These are phyloP conservation scores for Propsilocerus akamusi DNA, from an alignment of 1,140 invertebrate species.

Conservation along the genomic window DNA sequence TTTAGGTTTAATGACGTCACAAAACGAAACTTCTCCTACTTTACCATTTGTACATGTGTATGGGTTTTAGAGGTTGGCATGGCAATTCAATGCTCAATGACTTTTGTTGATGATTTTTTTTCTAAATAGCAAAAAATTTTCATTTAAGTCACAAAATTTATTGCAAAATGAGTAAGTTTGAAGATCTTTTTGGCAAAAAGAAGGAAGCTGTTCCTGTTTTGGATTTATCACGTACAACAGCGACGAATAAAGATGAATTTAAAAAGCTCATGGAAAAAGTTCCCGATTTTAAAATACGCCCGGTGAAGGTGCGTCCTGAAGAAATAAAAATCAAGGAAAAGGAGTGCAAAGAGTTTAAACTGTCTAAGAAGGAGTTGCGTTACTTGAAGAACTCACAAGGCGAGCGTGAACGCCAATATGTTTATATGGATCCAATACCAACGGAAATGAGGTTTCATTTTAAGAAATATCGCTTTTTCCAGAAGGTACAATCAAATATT, in stretches of 20 bases:
- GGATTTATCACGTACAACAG: slow-evolving; percentile 63
- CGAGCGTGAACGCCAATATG: slow-evolving; percentile 16
- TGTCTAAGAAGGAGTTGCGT: slow-evolving; percentile 41
- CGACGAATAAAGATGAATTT: slow-evolving; percentile 61
- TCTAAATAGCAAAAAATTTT: no score
- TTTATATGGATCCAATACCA: slow-evolving; percentile 63
- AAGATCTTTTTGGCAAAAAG: slow-evolving; percentile 62
- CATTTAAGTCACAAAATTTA: no score
- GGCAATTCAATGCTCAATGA: no score
- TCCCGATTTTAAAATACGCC: slow-evolving; percentile 74
- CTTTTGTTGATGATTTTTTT: no score
- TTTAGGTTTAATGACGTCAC: no score
- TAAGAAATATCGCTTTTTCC: not conserved
- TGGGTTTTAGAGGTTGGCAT: no score
- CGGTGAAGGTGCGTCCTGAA: slow-evolving; percentile 54
- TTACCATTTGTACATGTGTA: no score
- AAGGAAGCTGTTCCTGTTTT: slow-evolving; percentile 64
- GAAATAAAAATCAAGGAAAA: slow-evolving; percentile 46
- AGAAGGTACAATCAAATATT: not conserved
- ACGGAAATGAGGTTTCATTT: slow-evolving; percentile 48
- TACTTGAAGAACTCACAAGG: slow-evolving; percentile 11
- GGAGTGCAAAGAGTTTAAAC: slow-evolving; percentile 34
- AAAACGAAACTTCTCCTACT: no score
- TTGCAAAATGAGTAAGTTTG: slow-evolving; percentile 53
- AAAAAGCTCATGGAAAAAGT: slow-evolving; percentile 63